These are phyloP conservation scores for Haemorhous mexicanus DNA, from an alignment of 2,113 vertebrate genomes.

Conservation along the genomic window DNA sequence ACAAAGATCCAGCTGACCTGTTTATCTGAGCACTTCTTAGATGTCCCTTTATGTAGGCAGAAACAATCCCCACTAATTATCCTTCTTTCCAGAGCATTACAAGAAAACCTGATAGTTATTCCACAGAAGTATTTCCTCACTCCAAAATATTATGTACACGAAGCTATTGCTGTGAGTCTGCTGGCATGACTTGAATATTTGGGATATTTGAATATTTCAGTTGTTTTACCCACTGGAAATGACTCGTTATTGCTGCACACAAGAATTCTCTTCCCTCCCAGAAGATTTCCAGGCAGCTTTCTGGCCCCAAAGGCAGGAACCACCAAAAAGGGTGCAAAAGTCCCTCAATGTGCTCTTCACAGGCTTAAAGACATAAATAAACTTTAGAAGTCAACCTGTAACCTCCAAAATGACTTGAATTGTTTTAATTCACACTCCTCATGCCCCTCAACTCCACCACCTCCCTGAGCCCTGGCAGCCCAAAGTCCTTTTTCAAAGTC, in stretches of 20 bases:
- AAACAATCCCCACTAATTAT: neutral
- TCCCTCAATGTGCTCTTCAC: neutral
- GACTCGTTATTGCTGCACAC: accelerated
- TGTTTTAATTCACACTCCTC: neutral
- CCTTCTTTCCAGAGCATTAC: neutral
- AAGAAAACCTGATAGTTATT: neutral
- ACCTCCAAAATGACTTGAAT: neutral
- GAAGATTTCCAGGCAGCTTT: neutral
- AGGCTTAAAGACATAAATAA: neutral
- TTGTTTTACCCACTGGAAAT: neutral
- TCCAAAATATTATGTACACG: neutral
- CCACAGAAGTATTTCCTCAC: neutral
- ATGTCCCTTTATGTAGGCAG: neutral
- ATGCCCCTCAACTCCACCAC: neutral
- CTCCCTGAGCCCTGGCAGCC: conserved; percentile 11
- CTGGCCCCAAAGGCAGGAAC: neutral
- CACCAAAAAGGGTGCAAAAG: neutral
- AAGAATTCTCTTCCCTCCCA: neutral
- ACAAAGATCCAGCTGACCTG: neutral
- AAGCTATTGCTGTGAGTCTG: neutral
- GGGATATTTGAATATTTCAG: neutral
- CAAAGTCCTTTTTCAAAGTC: conserved; percentile 27
- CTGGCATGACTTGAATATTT: neutral
- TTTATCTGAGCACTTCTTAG: neutral
- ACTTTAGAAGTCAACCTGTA: neutral